These are phyloP conservation scores for Phalanger gymnotis DNA, from an alignment of 2,797 vertebrate species.

Conservation along the genomic window DNA sequence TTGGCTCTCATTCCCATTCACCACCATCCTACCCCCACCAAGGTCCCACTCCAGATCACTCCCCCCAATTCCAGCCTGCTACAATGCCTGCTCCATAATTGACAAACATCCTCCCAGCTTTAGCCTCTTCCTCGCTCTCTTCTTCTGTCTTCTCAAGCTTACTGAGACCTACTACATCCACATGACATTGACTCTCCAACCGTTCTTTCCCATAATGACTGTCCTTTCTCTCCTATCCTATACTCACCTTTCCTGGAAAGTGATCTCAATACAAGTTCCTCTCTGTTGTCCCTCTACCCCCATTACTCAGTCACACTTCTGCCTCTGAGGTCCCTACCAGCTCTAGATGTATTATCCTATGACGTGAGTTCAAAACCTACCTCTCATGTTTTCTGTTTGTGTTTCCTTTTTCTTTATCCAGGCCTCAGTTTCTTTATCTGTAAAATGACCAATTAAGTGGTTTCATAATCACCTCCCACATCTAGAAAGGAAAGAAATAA, in stretches of 20 bases:
- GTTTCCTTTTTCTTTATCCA: background rate
- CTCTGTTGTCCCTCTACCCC: too few species aligned
- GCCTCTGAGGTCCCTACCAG: background rate
- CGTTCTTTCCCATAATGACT: too few species aligned
- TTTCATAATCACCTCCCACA: too few species aligned
- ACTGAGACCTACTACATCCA: too few species aligned
- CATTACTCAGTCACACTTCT: background rate
- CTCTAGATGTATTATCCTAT: background rate
- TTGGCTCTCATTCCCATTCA: background rate
- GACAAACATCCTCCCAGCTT: too few species aligned
- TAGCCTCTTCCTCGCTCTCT: too few species aligned
- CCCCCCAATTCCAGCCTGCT: too few species aligned
- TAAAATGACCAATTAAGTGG: background rate
- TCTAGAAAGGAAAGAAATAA: too few species aligned
- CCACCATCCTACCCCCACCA: background rate
- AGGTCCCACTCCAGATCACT: background rate
- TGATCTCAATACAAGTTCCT: accelerated
- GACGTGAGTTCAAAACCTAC: background rate
- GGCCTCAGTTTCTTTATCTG: background rate
- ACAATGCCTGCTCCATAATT: too few species aligned
- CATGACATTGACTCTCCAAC: too few species aligned
- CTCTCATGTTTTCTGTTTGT: background rate
- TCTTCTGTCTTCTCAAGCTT: too few species aligned
- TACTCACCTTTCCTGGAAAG: background rate
- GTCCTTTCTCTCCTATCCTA: too few species aligned